Evolutionary conservation across 2,888 invertebrate species (phyloP).

Genomic region (Microdon myrmicae): DNA sequence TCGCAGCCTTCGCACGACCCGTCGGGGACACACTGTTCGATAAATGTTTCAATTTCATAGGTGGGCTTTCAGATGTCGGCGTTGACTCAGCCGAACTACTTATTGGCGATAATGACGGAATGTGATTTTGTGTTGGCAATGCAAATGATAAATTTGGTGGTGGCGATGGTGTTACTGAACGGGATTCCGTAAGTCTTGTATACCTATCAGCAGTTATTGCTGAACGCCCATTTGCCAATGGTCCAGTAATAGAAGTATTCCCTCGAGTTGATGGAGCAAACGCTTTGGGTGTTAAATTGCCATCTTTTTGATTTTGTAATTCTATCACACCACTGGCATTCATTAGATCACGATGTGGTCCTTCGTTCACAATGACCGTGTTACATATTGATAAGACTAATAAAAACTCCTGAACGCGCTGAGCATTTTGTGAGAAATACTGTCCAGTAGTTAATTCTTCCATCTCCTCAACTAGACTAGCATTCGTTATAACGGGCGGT

Average conservation of each 20-base stretch:
- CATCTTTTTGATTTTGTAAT: constrained; percentile 62
- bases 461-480: constrained; percentile 70
- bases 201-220: constrained; percentile 69
- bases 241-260: constrained; percentile 39
- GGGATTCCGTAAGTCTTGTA: constrained; percentile 78
- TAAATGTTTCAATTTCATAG: constrained; percentile 63
- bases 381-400: constrained; percentile 93
- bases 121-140: constrained; percentile 64
- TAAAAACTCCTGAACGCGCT: constrained; percentile 87
- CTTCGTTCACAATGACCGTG: constrained; percentile 92
- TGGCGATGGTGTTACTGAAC: constrained; percentile 81
- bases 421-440: constrained; percentile 71
- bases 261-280: constrained; percentile 28
- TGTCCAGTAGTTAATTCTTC: constrained; percentile 61
- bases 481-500: constrained; percentile 68
- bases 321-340: constrained; percentile 76
- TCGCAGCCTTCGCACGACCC: constrained; percentile 64
- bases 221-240: constrained; percentile 48
- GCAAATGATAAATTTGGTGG: constrained; percentile 68
- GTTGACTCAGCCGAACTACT: constrained; percentile 70
- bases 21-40: constrained; percentile 63
- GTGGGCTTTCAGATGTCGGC: constrained; percentile 68
- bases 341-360: constrained; percentile 79
- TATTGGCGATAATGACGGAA: constrained; percentile 69
- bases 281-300: constrained; percentile 60